These are phyloP conservation scores for Periophthalmus magnuspinnatus DNA, from an alignment of 2,797 vertebrate genomes.

Conservation along the genomic window DNA sequence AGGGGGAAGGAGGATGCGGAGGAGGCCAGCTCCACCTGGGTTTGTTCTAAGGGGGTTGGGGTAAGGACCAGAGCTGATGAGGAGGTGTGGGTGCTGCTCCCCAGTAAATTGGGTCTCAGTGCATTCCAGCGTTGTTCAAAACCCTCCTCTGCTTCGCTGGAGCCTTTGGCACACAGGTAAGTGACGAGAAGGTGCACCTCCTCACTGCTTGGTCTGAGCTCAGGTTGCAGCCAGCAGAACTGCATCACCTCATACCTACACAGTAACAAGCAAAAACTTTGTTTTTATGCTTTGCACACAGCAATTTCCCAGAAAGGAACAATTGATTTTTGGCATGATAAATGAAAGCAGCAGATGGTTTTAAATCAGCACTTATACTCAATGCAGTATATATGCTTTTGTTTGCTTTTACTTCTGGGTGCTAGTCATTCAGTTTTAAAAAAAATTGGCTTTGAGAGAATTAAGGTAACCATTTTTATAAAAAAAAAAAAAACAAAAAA, in stretches of 20 bases:
- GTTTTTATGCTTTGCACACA: not conserved
- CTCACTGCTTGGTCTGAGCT: slow-evolving; percentile 91
- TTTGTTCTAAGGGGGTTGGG: slow-evolving; percentile 63
- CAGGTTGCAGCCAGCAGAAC: slow-evolving; percentile 97
- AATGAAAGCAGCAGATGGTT: not conserved
- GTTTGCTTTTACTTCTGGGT: slow-evolving; percentile 17
- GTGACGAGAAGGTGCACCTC: slow-evolving; percentile 94
- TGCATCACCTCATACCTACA: slow-evolving; percentile 99
- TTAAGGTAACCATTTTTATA: slow-evolving; percentile 34
- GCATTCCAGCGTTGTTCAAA: slow-evolving; percentile 95
- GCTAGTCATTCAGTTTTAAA: slow-evolving; percentile 30
- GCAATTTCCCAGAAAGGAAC: slow-evolving; percentile 5
- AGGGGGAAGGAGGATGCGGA: slow-evolving; percentile 87
- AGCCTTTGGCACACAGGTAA: slow-evolving; percentile 90
- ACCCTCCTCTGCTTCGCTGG: slow-evolving; percentile 87
- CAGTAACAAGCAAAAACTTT: slow-evolving; percentile 1
- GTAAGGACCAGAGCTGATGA: slow-evolving; percentile 62
- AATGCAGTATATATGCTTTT: slow-evolving; percentile 31
- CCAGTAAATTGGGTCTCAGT: slow-evolving; percentile 84
- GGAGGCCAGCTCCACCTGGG: slow-evolving; percentile 75
- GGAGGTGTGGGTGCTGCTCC: slow-evolving; percentile 63
- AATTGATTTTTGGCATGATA: not conserved
- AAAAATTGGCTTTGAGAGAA: slow-evolving; percentile 45
- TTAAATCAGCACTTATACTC: slow-evolving; percentile 35
- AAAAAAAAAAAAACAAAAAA: no score